These are phyloP conservation scores for Platycnemis pennipes DNA, from an alignment of 2,888 invertebrate species.

Conservation along the genomic window DNA sequence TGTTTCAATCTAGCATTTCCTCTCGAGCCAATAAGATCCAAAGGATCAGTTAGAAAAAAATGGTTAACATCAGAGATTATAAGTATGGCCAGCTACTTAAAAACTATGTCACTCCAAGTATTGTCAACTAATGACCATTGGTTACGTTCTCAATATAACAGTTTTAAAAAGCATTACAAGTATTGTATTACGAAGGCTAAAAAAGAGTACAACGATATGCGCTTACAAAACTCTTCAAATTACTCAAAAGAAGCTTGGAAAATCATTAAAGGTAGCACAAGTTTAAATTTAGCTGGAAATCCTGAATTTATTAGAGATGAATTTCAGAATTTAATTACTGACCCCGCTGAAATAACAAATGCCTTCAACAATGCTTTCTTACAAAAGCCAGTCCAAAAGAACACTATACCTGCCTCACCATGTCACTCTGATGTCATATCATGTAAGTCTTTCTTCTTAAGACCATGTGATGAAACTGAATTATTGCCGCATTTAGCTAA, in stretches of 20 bases:
- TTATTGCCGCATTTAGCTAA: neutral
- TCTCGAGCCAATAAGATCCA: too few species aligned
- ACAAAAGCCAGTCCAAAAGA: neutral
- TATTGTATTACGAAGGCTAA: neutral
- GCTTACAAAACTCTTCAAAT: neutral
- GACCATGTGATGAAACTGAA: neutral
- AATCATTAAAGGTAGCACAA: neutral
- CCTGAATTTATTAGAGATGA: neutral
- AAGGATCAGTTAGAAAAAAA: too few species aligned
- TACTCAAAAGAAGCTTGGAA: neutral
- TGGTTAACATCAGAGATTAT: too few species aligned
- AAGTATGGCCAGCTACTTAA: too few species aligned
- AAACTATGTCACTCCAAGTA: too few species aligned
- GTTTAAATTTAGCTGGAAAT: neutral
- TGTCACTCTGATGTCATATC: neutral
- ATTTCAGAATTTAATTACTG: neutral
- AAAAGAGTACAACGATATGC: conserved; percentile 26
- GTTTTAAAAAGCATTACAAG: too few species aligned
- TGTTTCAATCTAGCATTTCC: too few species aligned
- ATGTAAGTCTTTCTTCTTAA: neutral
- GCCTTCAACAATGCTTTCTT: neutral
- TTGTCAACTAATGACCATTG: too few species aligned
- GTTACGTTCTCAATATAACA: too few species aligned
- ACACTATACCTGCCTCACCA: neutral
- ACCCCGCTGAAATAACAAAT: neutral